These are phyloP conservation scores for Theocolax elegans DNA, from an alignment of 1,140 invertebrate species.

Conservation along the genomic window DNA sequence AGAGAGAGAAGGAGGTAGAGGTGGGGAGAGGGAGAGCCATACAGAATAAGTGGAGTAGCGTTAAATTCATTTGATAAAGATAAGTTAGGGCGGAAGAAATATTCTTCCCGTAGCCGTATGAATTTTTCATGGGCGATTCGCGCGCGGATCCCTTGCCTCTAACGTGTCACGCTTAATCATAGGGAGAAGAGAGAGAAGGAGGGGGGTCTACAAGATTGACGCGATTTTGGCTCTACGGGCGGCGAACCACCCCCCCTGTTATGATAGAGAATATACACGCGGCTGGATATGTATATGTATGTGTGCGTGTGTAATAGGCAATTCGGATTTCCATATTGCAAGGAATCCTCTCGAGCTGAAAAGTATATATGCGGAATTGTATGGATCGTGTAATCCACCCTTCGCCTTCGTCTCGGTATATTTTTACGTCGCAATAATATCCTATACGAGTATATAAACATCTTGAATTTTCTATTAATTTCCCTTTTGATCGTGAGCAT, in stretches of 20 bases:
- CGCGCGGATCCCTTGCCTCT: constrained; percentile 7
- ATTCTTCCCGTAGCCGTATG: constrained; percentile 17
- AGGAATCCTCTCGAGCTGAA: background rate
- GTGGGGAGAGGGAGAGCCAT: no score
- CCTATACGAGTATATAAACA: background rate
- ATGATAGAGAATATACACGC: background rate
- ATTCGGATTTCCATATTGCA: constrained; percentile 24
- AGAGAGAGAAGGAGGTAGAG: no score
- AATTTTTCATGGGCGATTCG: constrained; percentile 38
- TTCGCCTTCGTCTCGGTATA: no score
- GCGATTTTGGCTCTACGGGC: no score
- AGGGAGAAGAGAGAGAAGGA: background rate
- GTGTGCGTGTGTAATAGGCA: background rate
- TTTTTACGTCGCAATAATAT: no score
- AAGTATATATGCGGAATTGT: no score
- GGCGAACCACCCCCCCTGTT: background rate
- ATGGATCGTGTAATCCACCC: no score
- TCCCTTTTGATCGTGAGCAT: no score
- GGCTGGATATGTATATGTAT: no score
- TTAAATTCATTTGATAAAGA: constrained; percentile 32
- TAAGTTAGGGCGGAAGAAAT: background rate
- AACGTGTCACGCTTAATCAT: constrained; percentile 19
- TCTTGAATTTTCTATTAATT: constrained; percentile 17
- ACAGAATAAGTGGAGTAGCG: constrained; percentile 17
- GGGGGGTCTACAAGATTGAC: no score